Percentiles rank a stretch among this genome's conserved stretches.
phyloP scores from a whole-genome alignment of 2,113 vertebrate genomes.

The Cyrtonyx montezumae region DNA sequence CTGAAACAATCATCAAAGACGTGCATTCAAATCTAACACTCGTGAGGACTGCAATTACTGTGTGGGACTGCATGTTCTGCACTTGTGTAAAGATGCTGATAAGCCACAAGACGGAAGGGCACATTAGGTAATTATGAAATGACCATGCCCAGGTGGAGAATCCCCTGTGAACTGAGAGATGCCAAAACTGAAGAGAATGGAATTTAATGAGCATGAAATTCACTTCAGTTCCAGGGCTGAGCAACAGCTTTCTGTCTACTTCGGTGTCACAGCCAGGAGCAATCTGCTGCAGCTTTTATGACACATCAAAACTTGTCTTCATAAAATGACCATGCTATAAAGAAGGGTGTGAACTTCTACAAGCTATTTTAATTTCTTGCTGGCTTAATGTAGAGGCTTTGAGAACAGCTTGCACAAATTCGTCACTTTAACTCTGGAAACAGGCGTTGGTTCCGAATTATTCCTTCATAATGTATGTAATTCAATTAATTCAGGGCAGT shows the following conservation, averaged over 20 bases:
- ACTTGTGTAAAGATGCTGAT: neutral
- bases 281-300: neutral
- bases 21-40: neutral
- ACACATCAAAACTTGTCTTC: neutral
- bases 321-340: neutral
- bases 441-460: neutral
- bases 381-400: neutral
- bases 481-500: neutral
- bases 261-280: neutral
- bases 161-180: neutral
- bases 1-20: no score
- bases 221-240: neutral
- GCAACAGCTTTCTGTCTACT: neutral
- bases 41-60: neutral
- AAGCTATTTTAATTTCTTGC: neutral
- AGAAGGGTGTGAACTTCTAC: neutral
- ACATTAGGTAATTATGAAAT: neutral
- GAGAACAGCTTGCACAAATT: neutral
- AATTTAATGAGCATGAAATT: neutral
- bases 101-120: no score
- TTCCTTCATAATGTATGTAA: neutral
- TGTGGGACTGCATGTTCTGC: neutral
- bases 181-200: neutral
- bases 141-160: neutral
- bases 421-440: neutral